Conservation (phyloP, 2,113 vertebrate genomes). For the Mustela lutreola region DNA sequence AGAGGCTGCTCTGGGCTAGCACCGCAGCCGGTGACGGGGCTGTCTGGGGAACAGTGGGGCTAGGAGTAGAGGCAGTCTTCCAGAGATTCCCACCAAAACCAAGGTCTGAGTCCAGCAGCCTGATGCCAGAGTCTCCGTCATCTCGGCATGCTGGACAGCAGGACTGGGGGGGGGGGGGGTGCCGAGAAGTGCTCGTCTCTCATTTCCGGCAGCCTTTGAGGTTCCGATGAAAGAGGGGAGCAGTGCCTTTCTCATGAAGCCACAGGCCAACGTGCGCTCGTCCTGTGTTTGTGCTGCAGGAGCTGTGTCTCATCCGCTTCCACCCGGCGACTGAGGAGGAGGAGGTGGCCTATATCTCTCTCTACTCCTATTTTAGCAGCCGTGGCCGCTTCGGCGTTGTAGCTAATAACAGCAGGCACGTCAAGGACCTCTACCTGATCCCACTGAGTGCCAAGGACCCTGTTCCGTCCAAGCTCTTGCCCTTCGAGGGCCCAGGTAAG, state of each 20-base stretch:
- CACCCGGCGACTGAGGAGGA: conserved; percentile 98
- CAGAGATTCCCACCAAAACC: no score
- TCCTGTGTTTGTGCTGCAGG: conserved; percentile 88
- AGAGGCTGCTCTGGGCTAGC: background rate
- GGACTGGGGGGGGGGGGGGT: background rate
- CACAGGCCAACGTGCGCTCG: conserved; percentile 66
- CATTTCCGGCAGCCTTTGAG: background rate
- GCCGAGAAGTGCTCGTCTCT: background rate
- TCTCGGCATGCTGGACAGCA: no score
- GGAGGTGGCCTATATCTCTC: conserved; percentile 97
- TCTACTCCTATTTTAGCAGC: conserved; percentile 99
- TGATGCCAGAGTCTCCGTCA: no score
- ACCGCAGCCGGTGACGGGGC: background rate
- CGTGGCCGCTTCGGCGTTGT: conserved; percentile 98
- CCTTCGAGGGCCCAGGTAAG: conserved; percentile 99
- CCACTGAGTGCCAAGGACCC: conserved; percentile 95
- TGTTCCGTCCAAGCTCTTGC: conserved; percentile 95
- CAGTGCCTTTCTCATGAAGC: background rate
- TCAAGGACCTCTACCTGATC: conserved; percentile 99
- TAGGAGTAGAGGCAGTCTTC: background rate
- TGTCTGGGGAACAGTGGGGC: background rate
- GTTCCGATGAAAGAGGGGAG: background rate
- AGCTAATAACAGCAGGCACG: conserved; percentile 94
- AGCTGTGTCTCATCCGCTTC: conserved; percentile 97
- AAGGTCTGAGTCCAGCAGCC: background rate